Evolutionary conservation across 2,113 vertebrate genomes (phyloP).

Genomic region (Tetrao urogallus): DNA sequence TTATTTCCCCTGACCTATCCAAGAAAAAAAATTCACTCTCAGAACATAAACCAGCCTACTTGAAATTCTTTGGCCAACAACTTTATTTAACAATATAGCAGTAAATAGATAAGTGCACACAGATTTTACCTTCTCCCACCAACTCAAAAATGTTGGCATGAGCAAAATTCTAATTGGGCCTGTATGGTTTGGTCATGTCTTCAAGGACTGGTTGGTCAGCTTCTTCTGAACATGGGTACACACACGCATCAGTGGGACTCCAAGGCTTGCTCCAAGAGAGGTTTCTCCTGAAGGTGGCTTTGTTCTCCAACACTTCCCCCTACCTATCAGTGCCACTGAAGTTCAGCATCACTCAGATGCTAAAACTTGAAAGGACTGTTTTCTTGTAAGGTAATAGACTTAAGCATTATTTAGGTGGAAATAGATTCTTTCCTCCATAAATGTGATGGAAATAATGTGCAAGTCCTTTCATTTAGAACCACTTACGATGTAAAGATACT

Average conservation of each 20-base stretch:
- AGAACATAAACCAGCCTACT: rapidly evolving
- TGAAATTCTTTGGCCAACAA: neutral
- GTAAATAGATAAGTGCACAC: neutral
- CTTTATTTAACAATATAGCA: neutral
- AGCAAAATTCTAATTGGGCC: constrained; percentile 58
- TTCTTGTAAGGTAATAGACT: constrained; percentile 41
- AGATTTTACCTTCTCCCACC: neutral
- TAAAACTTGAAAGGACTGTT: constrained; percentile 44
- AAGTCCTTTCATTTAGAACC: constrained; percentile 43
- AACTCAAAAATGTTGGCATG: constrained; percentile 43
- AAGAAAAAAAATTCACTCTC: neutral
- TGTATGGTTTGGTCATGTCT: constrained; percentile 72
- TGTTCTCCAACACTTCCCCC: neutral
- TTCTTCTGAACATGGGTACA: constrained; percentile 70
- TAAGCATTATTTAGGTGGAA: constrained; percentile 39
- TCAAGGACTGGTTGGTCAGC: constrained; percentile 73
- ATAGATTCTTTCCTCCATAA: constrained; percentile 21
- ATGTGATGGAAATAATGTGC: constrained; percentile 43
- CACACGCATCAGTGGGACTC: neutral
- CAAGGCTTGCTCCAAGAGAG: neutral
- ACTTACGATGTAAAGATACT: constrained; percentile 23
- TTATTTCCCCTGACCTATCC: neutral
- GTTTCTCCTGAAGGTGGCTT: neutral
- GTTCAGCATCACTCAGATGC: neutral
- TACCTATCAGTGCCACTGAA: neutral